Evolutionary conservation across 2,888 invertebrate species (phyloP).

Genomic region (Calliopum simillimum): DNA sequence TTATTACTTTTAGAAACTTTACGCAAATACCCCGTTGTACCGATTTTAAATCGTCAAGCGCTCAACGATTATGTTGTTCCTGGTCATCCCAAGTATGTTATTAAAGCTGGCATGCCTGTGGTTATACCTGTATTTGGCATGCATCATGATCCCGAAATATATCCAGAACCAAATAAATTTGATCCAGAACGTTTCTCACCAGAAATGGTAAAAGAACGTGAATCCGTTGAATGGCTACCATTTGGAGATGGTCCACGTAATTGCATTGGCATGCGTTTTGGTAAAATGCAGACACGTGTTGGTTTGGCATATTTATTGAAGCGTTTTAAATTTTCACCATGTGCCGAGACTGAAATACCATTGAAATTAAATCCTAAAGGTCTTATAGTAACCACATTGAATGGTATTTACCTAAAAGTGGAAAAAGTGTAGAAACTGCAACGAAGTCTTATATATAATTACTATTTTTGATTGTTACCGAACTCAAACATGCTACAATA

Average conservation of each 20-base stretch:
- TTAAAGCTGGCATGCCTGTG: conserved; percentile 63
- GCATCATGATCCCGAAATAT: conserved; percentile 70
- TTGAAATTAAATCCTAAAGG: too few relatives aligned
- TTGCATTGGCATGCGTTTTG: conserved; percentile 62
- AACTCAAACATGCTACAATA: too few relatives aligned
- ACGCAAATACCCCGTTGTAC: conserved; percentile 70
- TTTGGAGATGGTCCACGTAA: conserved; percentile 63
- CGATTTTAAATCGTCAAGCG: conserved; percentile 69
- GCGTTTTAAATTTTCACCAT: conserved; percentile 52
- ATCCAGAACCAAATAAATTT: conserved; percentile 71
- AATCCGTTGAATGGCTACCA: conserved; percentile 59
- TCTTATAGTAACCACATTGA: conserved; percentile 16
- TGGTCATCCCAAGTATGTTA: conserved; percentile 67
- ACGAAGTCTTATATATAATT: too few relatives aligned
- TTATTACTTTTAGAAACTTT: conserved; percentile 68
- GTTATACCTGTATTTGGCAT: conserved; percentile 65
- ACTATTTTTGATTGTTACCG: too few relatives aligned
- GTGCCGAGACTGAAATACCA: conserved; percentile 38
- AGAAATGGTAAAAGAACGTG: conserved; percentile 69
- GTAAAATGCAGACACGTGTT: conserved; percentile 57
- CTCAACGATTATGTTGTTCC: conserved; percentile 69
- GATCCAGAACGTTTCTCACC: conserved; percentile 73
- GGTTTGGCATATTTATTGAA: conserved; percentile 55
- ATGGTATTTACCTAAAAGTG: conserved; percentile 48
- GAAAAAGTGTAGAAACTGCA: conserved; percentile 32